Evolutionary conservation across 2,888 invertebrate genomes (phyloP), one percentile per base, ranked within the genome.

Genomic region (Cantharis rufa): DNA sequence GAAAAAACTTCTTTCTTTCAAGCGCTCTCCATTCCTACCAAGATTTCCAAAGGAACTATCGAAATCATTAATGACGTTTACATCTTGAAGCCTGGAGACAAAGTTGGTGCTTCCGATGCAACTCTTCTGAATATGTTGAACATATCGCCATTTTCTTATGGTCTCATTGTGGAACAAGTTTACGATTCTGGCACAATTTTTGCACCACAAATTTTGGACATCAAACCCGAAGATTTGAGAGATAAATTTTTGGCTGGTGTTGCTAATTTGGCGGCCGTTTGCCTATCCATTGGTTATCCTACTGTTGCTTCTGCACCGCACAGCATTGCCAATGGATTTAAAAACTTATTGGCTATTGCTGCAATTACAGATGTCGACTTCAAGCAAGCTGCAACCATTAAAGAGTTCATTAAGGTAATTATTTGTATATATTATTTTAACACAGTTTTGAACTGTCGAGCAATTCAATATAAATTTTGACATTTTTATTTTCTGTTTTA

Each of bases 1-100:
- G 99, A 99, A 90, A 99, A 99, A 91, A 99, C 99, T 79, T 98
- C 98, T 87, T 99, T 99, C 96, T 99, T 99, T 94, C 99, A 99
- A 91, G 99, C 99, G 89, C 92, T 99, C 85, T 97, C 98, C 84
- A 99, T 99, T 88, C 98, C 99, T 80, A 99, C 99, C 86, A 99
- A 99, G 91, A 99, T 99, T 91, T 97, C 98, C 73, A 98, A 98
- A 92, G 82, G 84, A 91, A 98, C 98, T 82, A 99, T 99, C 94
- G 99, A 99, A 97, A 99, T 99, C 90, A 96, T 99, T 91, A 96
- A 96, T 82, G 96, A 96, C 90, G 96, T 96, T 74, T 95, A 96
- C 88, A 96, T 96, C 88, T 89, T 96, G 89, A 96, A 96, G 89
- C 96, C 95, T 21, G 98, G 98, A 69, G 99, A 99, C 89, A 98